Evolutionary conservation across 1,140 invertebrate species (phyloP), one percentile per base, ranked within the genome.

Genomic region (Zaprionus vittiger): DNA sequence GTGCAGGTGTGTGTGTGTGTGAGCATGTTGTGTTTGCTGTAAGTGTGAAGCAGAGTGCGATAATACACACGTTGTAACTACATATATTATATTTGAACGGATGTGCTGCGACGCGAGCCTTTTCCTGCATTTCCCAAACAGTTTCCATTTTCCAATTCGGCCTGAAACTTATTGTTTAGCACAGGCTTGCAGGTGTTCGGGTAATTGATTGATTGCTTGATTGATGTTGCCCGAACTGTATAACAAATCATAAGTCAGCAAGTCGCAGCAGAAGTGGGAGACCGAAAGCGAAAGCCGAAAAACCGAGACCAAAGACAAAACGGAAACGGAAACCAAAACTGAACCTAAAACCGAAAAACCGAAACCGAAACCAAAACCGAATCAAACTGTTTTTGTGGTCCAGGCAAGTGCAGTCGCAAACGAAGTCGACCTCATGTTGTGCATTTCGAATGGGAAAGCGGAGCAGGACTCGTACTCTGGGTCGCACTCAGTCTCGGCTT

Each of bases 311-410:
- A 26, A 31, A 17, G 31, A 7, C 44, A 22, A 52, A 47, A 47
- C 41, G 41, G n/a, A 47, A 47, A 47, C n/a, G 17, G 17, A 64
- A 28, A n/a, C 47, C 9, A n/a, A 44, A n/a, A 61, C 11, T 12
- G 4, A 67, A 24, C 20, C 34, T 28, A 49, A 73, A 47, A 47
- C 37, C 14, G 37, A 38, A 38, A 38, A 38, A 38, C 22, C 24
- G 15, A 38, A 38, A 38, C 22, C 24, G 15, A 52, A 24, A 22
- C 44, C 20, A 11, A 44, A n/a, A 44, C 5, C 24, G 4, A 67
- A 24, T 38, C 34, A 62, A 49, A 73, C 65, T 66, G 54, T 66
- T 65, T 49, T 20, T 71, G 68, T 44, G 49, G 61, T 41, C 22
- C 56, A 59, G 6, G 11, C 15, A 24, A 66, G 69, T 69, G 15